Evolutionary conservation across 2,888 invertebrate species (phyloP).

Genomic region (Callosobruchus maculatus): DNA sequence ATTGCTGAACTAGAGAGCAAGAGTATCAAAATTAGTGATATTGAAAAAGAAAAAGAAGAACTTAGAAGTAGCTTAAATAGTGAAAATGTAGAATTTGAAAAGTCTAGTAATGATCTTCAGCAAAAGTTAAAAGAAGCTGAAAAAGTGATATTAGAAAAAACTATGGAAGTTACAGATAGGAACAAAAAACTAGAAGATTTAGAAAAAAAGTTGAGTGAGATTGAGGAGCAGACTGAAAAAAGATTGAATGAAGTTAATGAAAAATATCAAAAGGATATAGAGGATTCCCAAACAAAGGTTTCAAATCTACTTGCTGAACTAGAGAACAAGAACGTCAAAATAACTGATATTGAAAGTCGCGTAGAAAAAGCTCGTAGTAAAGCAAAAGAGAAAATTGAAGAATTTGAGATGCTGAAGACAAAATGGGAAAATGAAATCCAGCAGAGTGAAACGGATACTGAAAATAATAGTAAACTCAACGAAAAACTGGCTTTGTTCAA

Average conservation of each 20-base stretch:
- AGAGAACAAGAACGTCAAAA: neutral
- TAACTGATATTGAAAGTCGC: neutral
- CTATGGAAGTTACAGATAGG: conserved; percentile 7
- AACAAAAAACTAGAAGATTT: conserved; percentile 10
- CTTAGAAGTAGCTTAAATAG: conserved; percentile 39
- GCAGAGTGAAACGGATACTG: neutral
- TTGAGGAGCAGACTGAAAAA: conserved; percentile 4
- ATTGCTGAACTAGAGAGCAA: too few relatives aligned
- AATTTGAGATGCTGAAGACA: conserved; percentile 9
- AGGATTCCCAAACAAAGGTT: neutral
- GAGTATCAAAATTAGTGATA: too few relatives aligned
- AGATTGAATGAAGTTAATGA: neutral
- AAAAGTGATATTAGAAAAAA: conserved; percentile 5
- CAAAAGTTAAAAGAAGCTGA: conserved; percentile 43
- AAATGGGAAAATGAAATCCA: neutral
- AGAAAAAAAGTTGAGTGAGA: conserved; percentile 8
- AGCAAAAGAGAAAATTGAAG: conserved; percentile 5
- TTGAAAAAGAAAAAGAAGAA: too few relatives aligned
- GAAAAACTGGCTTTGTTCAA: neutral
- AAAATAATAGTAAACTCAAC: neutral
- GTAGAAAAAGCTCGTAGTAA: neutral
- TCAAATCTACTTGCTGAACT: neutral
- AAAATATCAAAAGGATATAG: conserved; percentile 2
- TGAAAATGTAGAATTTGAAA: conserved; percentile 43
- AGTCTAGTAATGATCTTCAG: conserved; percentile 37